These are phyloP conservation scores for Asobara japonica DNA, from an alignment of 1,140 invertebrate species.

Conservation along the genomic window DNA sequence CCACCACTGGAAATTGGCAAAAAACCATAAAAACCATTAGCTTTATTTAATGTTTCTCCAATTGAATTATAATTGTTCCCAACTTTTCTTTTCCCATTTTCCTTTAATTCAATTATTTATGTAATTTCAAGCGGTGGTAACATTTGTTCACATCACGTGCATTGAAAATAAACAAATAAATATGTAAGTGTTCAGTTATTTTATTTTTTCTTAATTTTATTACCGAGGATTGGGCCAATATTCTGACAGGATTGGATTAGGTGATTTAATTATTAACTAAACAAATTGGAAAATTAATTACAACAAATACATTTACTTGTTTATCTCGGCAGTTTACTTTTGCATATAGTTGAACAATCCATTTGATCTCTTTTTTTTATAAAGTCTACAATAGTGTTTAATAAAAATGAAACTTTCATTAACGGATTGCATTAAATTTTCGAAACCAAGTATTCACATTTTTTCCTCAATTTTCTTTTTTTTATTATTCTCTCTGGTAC, in stretches of 20 bases:
- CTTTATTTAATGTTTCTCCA: not conserved
- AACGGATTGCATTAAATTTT: no score
- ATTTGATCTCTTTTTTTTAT: not conserved
- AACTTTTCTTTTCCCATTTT: not conserved
- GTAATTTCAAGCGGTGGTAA: not conserved
- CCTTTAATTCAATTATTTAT: not conserved
- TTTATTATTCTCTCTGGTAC: not conserved
- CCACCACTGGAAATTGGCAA: constrained; percentile 70
- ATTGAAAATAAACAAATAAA: constrained; percentile 28
- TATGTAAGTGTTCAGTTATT: constrained; percentile 19
- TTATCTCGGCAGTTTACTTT: constrained; percentile 21
- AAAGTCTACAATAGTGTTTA: not conserved
- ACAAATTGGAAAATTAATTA: constrained; percentile 41
- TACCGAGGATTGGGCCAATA: no score
- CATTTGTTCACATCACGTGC: not conserved
- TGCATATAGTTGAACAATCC: no score
- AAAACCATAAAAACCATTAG: constrained; percentile 23
- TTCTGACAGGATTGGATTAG: constrained; percentile 43
- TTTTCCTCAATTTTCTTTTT: not conserved
- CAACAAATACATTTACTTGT: constrained; percentile 54
- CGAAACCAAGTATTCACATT: not conserved
- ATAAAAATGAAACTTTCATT: not conserved
- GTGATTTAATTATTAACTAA: constrained; percentile 50
- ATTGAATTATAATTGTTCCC: not conserved
- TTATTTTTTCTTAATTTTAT: constrained; percentile 7